These are phyloP conservation scores for Drosophila flavopinicola DNA, from an alignment of 2,888 invertebrate genomes.

Conservation along the genomic window DNA sequence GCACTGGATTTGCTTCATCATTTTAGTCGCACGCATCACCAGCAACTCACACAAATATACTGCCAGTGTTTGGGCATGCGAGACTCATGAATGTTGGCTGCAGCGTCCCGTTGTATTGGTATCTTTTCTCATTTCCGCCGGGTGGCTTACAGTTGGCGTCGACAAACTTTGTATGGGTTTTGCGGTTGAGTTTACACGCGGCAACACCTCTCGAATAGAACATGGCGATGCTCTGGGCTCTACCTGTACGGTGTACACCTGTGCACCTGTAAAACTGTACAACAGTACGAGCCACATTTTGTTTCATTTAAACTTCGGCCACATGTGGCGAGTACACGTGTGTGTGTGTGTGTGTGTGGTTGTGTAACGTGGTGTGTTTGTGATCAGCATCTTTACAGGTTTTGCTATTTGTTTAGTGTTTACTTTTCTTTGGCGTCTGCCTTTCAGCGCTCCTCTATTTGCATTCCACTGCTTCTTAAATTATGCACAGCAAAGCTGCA, in stretches of 20 bases:
- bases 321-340: conserved; percentile 44
- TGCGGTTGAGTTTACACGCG: conserved; percentile 69
- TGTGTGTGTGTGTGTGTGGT: conserved; percentile 10
- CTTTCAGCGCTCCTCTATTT: conserved; percentile 44
- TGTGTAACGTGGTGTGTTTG: conserved; percentile 27
- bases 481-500: conserved; percentile 47
- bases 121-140: conserved; percentile 71
- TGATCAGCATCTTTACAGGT: conserved; percentile 64
- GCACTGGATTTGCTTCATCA: conserved; percentile 59
- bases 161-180: conserved; percentile 54
- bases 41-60: conserved; percentile 7
- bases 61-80: too few relatives aligned
- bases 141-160: conserved; percentile 40
- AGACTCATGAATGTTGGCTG: conserved; percentile 13
- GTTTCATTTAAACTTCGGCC: conserved; percentile 75
- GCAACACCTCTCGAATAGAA: conserved; percentile 44
- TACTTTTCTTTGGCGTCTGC: conserved; percentile 21
- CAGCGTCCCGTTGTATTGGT: conserved; percentile 27
- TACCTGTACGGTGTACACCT: conserved; percentile 7
- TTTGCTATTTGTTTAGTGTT: conserved; percentile 68
- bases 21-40: conserved; percentile 42
- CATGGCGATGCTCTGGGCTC: conserved; percentile 38
- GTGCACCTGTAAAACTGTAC: conserved; percentile 16
- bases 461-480: conserved; percentile 66
- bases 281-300: conserved; percentile 53